Percentiles rank a stretch among this genome's conserved stretches.
phyloP scores from a whole-genome alignment of 2,113 vertebrate genomes.

The Apodemus speciosus region DNA sequence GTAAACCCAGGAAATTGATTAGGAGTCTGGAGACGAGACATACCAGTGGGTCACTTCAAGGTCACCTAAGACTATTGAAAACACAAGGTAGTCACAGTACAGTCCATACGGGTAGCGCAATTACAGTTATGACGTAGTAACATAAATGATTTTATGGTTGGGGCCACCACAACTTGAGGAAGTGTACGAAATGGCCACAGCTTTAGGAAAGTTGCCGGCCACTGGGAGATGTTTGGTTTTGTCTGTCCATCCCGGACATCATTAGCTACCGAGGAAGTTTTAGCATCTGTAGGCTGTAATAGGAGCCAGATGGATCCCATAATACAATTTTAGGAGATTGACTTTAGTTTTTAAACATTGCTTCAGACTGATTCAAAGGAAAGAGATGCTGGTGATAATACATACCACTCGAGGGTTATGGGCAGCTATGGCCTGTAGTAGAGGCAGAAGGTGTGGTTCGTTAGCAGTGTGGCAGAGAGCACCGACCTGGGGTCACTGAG shows the following conservation, averaged over 20 bases:
- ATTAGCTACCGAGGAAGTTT: constrained; percentile 13
- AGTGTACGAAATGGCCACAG: background rate
- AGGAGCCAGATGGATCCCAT: background rate
- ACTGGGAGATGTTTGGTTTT: background rate
- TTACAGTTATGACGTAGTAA: background rate
- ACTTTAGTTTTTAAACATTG: constrained; percentile 44
- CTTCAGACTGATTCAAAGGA: constrained; percentile 25
- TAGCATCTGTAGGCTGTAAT: constrained; percentile 6
- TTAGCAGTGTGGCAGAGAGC: background rate
- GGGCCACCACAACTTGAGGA: background rate
- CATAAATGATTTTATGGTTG: background rate
- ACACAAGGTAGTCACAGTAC: background rate
- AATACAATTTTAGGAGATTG: constrained; percentile 35
- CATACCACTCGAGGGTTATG: constrained; percentile 34
- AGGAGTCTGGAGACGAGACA: background rate
- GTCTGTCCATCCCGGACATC: background rate
- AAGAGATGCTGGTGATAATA: background rate
- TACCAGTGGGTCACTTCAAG: background rate
- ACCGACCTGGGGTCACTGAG: constrained; percentile 3
- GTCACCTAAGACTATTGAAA: background rate
- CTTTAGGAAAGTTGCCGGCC: background rate
- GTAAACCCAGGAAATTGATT: background rate
- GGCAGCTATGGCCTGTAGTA: background rate
- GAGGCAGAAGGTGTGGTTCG: constrained; percentile 29
- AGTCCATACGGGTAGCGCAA: background rate